Conservation (phyloP, 2,797 vertebrate species). For the Fistularia commersonii region DNA sequence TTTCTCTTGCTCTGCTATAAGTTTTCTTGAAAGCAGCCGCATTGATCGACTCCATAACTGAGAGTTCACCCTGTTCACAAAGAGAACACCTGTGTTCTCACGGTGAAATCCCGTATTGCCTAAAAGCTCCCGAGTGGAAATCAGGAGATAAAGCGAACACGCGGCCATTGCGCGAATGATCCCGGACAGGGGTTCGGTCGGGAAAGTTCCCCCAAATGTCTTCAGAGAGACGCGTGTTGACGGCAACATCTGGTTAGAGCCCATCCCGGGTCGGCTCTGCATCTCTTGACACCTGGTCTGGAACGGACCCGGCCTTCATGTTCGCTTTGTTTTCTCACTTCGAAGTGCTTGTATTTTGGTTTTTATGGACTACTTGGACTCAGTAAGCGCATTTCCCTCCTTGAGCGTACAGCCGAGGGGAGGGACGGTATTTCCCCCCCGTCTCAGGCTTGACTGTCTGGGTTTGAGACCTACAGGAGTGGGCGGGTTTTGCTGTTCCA, state of each 20-base stretch:
- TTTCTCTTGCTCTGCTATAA: no score
- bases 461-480: constrained; percentile 32
- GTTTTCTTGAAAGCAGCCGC: no score
- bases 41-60: no score
- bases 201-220: constrained; percentile 29
- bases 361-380: constrained; percentile 58
- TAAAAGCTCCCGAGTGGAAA: constrained; percentile 1
- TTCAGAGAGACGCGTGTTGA: constrained; percentile 26
- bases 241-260: constrained; percentile 62
- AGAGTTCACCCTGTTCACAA: no score
- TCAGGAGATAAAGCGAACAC: background rate
- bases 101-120: no score
- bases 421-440: constrained; percentile 21
- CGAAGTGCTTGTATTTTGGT: constrained; percentile 31
- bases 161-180: background rate
- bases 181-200: constrained; percentile 13
- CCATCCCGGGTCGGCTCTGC: constrained; percentile 27
- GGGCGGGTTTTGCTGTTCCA: constrained; percentile 22
- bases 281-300: constrained; percentile 57
- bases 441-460: constrained; percentile 37
- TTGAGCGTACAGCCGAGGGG: background rate
- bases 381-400: constrained; percentile 17
- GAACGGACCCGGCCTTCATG: constrained; percentile 28
- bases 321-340: constrained; percentile 41
- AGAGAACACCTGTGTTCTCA: no score